Evolutionary conservation across 2,113 vertebrate species (phyloP).

Genomic region (Chlorodrepanis virens): DNA sequence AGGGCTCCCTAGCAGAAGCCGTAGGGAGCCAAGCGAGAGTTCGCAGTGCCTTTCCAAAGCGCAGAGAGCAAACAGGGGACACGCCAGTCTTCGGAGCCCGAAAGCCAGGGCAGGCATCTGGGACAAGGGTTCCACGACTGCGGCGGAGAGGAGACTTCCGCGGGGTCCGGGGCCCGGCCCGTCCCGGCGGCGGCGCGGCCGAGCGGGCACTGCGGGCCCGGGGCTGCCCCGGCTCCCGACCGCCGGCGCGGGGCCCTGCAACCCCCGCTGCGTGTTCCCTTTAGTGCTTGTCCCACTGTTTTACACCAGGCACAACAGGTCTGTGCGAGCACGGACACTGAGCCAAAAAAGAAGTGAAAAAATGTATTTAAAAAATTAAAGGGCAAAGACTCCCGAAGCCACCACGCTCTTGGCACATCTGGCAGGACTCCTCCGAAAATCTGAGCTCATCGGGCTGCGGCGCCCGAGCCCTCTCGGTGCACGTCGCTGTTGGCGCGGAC

Average conservation of each 20-base stretch:
- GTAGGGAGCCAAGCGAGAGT: neutral
- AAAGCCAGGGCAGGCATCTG: neutral
- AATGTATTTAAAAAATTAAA: no score
- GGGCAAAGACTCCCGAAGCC: neutral
- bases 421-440: neutral
- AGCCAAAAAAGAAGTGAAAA: neutral
- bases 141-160: neutral
- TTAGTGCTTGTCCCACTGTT: accelerated
- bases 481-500: neutral
- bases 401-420: neutral
- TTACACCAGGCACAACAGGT: neutral
- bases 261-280: neutral
- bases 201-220: neutral
- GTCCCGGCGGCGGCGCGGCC: neutral
- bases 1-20: neutral
- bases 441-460: neutral
- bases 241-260: neutral
- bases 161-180: no score
- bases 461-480: neutral
- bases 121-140: neutral
- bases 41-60: neutral
- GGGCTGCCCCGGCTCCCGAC: neutral
- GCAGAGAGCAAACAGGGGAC: neutral
- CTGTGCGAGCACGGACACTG: neutral
- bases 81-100: neutral